Evolutionary conservation across 2,888 invertebrate species (phyloP).

Genomic region (Amphipyra berbera): DNA sequence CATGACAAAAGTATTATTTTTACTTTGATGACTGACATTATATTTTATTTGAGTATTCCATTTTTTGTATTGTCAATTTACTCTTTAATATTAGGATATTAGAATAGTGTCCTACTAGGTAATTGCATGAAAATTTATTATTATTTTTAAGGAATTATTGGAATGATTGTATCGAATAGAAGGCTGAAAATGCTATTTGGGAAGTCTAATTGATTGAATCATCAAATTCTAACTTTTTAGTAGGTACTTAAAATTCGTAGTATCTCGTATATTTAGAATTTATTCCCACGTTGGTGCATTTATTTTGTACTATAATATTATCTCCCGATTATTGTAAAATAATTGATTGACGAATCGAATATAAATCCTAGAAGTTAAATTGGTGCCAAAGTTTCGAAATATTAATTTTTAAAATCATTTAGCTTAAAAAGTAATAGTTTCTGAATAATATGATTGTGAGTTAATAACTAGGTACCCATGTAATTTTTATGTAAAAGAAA

Average conservation of each 20-base stretch:
- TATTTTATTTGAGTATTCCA: slow-evolving; percentile 53
- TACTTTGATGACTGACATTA: slow-evolving; percentile 55
- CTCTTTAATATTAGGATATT: slow-evolving; percentile 33
- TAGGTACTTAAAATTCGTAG: slow-evolving; percentile 69
- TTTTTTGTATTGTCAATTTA: slow-evolving; percentile 54
- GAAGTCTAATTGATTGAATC: slow-evolving; percentile 57
- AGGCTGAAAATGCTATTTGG: slow-evolving; percentile 55
- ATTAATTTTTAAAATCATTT: slow-evolving; percentile 34
- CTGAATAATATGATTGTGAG: slow-evolving; percentile 41
- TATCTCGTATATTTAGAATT: slow-evolving; percentile 56
- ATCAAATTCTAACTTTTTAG: slow-evolving; percentile 55
- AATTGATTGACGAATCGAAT: slow-evolving; percentile 53
- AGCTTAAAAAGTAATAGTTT: slow-evolving; percentile 33
- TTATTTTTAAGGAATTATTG: slow-evolving; percentile 54
- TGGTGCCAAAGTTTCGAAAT: slow-evolving; percentile 81
- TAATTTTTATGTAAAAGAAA: slow-evolving; percentile 57
- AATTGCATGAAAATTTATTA: slow-evolving; percentile 55
- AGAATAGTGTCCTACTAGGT: slow-evolving; percentile 46
- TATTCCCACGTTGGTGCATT: slow-evolving; percentile 75
- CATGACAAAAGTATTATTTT: slow-evolving; percentile 58
- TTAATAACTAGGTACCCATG: slow-evolving; percentile 48
- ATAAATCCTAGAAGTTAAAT: slow-evolving; percentile 68
- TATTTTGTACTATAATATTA: slow-evolving; percentile 63
- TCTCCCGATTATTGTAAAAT: slow-evolving; percentile 41
- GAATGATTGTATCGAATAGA: slow-evolving; percentile 65